Evolutionary conservation across 1,140 invertebrate species (phyloP), one percentile per base, ranked within the genome.

Genomic region (Cyclina sinensis): DNA sequence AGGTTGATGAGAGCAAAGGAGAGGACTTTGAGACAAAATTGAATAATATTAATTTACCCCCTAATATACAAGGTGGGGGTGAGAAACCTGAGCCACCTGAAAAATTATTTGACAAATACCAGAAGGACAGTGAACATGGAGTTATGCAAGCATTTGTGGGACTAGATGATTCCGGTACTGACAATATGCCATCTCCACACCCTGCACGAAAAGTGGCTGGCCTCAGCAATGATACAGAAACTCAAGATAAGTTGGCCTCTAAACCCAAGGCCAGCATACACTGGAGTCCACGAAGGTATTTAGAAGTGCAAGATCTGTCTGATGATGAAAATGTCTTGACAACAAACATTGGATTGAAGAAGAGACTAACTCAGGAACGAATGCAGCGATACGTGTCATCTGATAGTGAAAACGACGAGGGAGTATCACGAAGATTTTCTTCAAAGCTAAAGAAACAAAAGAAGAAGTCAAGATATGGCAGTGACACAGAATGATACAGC

Each of bases 51-150:
- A 32, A 14, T 16, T 54, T 78, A 24, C 43, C 43, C 27, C 74
- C 24, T 35, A 78, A 78, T 78, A 78, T 78, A 18, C 46, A 78
- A 78, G 48, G 43, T 1, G 9, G 32, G 18, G 46, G 3, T 14
- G 74, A 78, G 1, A 78, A 78, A 32, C 74, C 74, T 32, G 74
- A 78, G 11, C 74, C 74, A 16, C n/a, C 74, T 32, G 46, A 78
- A 35, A 78, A 78, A 54, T 35, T 78, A 12, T 78, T 78, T 27
- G 3, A 51, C 24, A 5, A 21, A n/a, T 3, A 18, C 16, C 9
- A 12, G 18, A 78, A 51, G 12, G 27, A 24, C 18, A 21, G 27
- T 35, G 74, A 78, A 35, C 74, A 18, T 32, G 74, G 48, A 35
- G 12, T 78, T 30, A 35, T 18, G 16, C 48, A 46, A 1, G 14